A percentile compares a stretch with the other conserved stretches of the same genome.
Evolutionary conservation across 2,888 invertebrate genomes (phyloP).

Genomic region (Lumbricus terrestris): DNA sequence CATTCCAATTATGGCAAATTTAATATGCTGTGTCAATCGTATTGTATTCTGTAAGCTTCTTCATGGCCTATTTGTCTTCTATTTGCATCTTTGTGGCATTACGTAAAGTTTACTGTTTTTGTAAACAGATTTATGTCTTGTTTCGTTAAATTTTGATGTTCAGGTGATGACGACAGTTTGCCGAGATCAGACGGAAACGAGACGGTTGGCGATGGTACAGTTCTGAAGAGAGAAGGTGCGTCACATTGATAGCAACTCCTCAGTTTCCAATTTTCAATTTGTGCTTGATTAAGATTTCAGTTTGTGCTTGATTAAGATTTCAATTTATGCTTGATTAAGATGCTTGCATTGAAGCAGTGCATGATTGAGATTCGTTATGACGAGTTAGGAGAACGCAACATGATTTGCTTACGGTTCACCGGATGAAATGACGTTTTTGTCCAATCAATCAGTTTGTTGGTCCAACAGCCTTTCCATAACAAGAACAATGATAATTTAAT

Average conservation of each 20-base stretch:
- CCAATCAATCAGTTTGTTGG: too few species aligned
- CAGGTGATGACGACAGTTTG: neutral
- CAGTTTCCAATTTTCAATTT: too few species aligned
- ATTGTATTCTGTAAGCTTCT: too few species aligned
- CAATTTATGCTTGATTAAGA: neutral
- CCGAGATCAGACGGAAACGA: neutral
- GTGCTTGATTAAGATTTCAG: neutral
- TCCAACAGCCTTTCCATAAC: too few species aligned
- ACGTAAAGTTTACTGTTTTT: neutral
- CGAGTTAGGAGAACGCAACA: neutral
- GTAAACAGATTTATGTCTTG: too few species aligned
- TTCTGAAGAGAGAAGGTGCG: constrained; percentile 9
- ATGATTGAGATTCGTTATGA: neutral
- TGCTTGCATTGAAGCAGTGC: neutral
- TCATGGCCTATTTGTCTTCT: too few species aligned
- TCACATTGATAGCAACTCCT: neutral
- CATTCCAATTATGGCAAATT: too few species aligned
- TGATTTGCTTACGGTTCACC: neutral
- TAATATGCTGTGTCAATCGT: too few species aligned
- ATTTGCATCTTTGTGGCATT: too few species aligned
- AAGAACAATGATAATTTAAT: too few species aligned
- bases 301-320: neutral
- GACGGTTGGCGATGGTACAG: neutral
- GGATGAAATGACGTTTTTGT: too few species aligned
- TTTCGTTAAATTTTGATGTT: neutral